Evolutionary conservation across 2,797 vertebrate genomes (phyloP).

Genomic region (Eulemur mongoz): DNA sequence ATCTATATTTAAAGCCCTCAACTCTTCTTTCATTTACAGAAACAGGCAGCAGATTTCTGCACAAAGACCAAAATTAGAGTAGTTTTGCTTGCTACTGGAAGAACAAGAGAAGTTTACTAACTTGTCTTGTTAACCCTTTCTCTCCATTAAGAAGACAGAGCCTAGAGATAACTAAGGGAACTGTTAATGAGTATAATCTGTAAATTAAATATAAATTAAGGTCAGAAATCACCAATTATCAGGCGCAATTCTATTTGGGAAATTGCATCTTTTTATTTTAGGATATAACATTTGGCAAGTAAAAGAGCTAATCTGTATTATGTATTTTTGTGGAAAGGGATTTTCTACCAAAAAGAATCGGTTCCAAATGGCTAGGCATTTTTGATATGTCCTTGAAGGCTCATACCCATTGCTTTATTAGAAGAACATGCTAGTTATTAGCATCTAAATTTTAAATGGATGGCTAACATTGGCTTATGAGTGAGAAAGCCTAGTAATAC

Average conservation of each 20-base stretch:
- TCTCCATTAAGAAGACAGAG: background rate
- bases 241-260: conserved; percentile 14
- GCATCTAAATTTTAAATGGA: conserved; percentile 55
- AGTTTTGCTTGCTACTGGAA: background rate
- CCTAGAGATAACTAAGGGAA: background rate
- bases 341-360: conserved; percentile 50
- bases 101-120: background rate
- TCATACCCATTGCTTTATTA: conserved; percentile 53
- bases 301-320: conserved; percentile 12
- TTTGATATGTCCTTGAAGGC: conserved; percentile 52
- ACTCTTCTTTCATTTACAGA: conserved; percentile 17
- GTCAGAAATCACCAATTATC: background rate
- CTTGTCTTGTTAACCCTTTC: conserved; percentile 22
- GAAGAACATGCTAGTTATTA: conserved; percentile 52
- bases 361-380: conserved; percentile 57
- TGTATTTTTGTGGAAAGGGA: conserved; percentile 33
- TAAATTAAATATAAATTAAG: background rate
- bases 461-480: background rate
- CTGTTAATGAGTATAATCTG: background rate
- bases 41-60: background rate
- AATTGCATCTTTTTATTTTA: conserved; percentile 13
- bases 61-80: background rate
- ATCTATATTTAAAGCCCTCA: conserved; percentile 41
- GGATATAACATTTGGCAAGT: conserved; percentile 50
- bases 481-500: background rate